Conservation (phyloP, 2,888 invertebrate genomes). For the Aphrophora alni region DNA sequence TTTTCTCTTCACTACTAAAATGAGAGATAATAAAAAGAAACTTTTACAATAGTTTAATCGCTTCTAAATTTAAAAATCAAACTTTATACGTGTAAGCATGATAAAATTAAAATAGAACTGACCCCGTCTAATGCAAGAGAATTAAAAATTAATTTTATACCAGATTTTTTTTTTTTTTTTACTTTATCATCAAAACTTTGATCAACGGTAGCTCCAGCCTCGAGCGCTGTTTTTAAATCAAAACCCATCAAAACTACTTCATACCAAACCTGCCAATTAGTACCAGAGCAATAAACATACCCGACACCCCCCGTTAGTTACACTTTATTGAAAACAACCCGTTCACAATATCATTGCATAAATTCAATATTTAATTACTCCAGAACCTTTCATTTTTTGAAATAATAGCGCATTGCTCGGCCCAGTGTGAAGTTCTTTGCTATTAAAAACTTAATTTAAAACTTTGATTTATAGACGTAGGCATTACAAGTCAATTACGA, state of each 20-base stretch:
- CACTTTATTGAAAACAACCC: not conserved
- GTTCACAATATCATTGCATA: not conserved
- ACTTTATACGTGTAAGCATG: too few relatives aligned
- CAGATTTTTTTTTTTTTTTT: too few relatives aligned
- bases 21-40: too few relatives aligned
- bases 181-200: too few relatives aligned
- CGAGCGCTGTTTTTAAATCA: not conserved
- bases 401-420: not conserved
- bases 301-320: not conserved
- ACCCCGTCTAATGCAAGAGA: too few relatives aligned
- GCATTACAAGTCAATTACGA: conserved; percentile 37
- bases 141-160: too few relatives aligned
- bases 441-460: conserved; percentile 39
- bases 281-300: not conserved
- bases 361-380: not conserved
- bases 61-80: too few relatives aligned
- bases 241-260: not conserved
- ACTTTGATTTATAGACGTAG: conserved; percentile 29
- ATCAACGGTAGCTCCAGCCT: too few relatives aligned
- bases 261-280: not conserved
- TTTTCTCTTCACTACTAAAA: too few relatives aligned
- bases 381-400: not conserved
- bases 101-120: too few relatives aligned
- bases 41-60: too few relatives aligned
- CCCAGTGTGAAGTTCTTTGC: conserved; percentile 4